Base-by-base conservation (phyloP, 1,140 invertebrate genomes). In the Panulirus ornatus region DNA sequence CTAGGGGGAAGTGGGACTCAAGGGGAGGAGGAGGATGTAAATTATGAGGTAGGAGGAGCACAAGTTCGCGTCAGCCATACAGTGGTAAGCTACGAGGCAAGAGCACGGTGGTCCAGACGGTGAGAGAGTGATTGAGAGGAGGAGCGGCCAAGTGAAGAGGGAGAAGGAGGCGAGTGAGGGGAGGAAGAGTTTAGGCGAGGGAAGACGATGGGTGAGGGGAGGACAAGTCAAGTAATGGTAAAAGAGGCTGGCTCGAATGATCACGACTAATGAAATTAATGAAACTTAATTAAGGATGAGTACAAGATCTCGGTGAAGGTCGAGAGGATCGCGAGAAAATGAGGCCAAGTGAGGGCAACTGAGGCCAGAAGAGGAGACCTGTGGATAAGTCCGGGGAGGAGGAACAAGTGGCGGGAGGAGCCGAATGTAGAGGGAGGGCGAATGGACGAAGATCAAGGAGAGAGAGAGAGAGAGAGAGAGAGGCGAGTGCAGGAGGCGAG, bases 401-500 rank as follows among this genome's bases (percentile, higher is more conserved):
- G 42, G 38, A 73, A 22, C 22, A 75, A 9, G 63, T 9, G n/a
- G 66, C 8, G 6, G 47, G 75, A 27, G 44, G 30, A n/a, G 36
- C 27, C 27, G 47, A 22, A 83, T 34, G 9, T 14, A 83, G 54
- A n/a, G 54, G 63, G 51, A 58, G 34, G 36, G 54, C 38, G 36
- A 66, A 66, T n/a, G 70, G 36, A 40, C 22, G 66, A 47, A 38
- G 30, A 30, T n/a, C 11, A 83, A 36, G 66, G 81, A 66, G 30
- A 83, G 36, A 38, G 58, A 66, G 51, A 66, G 54, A 83, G 81
- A 40, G 51, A 9, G 30, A n/a, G 58, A 40, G 51, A n/a, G 81
- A 63, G 81, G n/a, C n/a, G n/a, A n/a, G n/a, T n/a, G n/a, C n/a
- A 11, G 38, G 0, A 36, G 30, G 73, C 34, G 73, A 36, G 27